A percentile compares a stretch with the other conserved stretches of the same genome.
These are phyloP conservation scores for Cephonodes hylas DNA, from an alignment of 2,888 invertebrate genomes.

Conservation along the genomic window DNA sequence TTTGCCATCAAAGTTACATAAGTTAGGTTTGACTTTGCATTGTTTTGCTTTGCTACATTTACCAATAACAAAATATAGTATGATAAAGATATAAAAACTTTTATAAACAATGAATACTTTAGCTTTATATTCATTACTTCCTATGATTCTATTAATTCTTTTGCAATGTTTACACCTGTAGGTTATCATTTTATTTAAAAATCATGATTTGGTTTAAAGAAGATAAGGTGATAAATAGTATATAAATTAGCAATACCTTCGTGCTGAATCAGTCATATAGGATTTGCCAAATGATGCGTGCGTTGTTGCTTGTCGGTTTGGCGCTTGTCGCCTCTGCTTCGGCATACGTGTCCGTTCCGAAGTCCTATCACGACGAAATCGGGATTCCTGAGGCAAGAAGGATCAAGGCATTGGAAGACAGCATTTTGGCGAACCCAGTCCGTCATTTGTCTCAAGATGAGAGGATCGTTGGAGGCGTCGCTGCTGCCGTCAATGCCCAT, in stretches of 20 bases:
- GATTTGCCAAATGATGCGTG: neutral
- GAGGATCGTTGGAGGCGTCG: constrained; percentile 52
- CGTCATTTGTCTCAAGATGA: constrained; percentile 32
- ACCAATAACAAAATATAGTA: too few relatives aligned
- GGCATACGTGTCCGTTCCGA: constrained; percentile 29
- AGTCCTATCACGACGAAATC: constrained; percentile 46
- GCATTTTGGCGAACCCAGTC: neutral
- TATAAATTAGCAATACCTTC: neutral
- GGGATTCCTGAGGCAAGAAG: constrained; percentile 54
- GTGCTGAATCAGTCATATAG: too few relatives aligned
- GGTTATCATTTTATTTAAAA: neutral
- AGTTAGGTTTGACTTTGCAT: too few relatives aligned
- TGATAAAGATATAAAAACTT: too few relatives aligned
- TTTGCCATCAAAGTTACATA: too few relatives aligned
- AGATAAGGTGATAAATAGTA: neutral
- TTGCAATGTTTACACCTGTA: too few relatives aligned
- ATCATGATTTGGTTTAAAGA: neutral
- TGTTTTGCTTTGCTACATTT: too few relatives aligned
- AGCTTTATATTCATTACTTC: too few relatives aligned
- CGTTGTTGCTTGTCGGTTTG: neutral
- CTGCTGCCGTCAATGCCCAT: constrained; percentile 40
- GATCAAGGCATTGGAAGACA: constrained; percentile 37
- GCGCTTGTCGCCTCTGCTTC: constrained; percentile 29
- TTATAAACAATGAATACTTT: too few relatives aligned
- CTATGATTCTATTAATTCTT: too few relatives aligned